Base-by-base conservation (phyloP, 1,140 invertebrate species). In the Nasonia vitripennis region DNA sequence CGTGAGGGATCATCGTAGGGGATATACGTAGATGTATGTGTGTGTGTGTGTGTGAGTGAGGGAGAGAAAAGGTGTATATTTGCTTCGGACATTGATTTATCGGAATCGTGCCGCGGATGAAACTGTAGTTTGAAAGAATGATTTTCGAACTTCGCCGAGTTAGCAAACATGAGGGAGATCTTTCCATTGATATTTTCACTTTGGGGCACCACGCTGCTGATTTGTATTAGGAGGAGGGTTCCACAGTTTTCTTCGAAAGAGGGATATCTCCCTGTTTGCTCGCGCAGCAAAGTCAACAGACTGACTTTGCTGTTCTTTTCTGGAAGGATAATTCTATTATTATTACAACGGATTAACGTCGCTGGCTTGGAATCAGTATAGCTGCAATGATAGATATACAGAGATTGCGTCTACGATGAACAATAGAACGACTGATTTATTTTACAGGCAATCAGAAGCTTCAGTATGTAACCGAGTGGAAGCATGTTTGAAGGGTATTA, bases 71-170 rank as follows among this genome's bases (percentile, higher is more conserved):
- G 17, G 67, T 48, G 12, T 48, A 48, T 79, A 31, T 55, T 11
- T 68, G 37, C 20, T 2, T 1, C 5, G 4, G 31, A 9, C 78
- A 81, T 81, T 81, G 78, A 81, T 81, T 81, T 81, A 81, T 81
- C 67, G 23, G 20, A 48, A 81, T 81, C 10, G 31, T 7, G 12
- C 23, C 5, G 34, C 20, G 20, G 17, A n/a, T n/a, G 55, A 62
- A 62, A 2, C 55, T 62, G 17, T 62, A 62, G 55, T 62, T 62
- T 62, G 55, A 20, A n/a, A 62, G 20, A 77, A 48, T 45, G 37
- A 77, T 77, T 77, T 23, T 23, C 74, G 74, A 41, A n/a, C 55
- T 1, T 62, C 5, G 55, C 5, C 51, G 51, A 14, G 12, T 62
- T 62, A 20, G 55, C 55, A 62, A 62, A 62, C 20, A 62, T 6